Conservation (phyloP, 2,888 invertebrate genomes). For the Azorinus chamasolen region DNA sequence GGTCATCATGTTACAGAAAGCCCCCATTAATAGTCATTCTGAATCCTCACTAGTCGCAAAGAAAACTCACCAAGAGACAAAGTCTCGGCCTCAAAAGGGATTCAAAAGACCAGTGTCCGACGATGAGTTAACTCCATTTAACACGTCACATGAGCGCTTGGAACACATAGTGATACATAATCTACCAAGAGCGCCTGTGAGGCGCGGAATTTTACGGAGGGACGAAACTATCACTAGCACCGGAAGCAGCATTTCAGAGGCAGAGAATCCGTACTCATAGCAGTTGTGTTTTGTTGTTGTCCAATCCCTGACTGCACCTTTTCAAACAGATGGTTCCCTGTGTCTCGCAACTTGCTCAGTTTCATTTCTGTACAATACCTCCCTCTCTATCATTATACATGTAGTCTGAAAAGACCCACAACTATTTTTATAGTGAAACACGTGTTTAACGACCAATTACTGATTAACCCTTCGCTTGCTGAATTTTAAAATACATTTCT, state of each 20-base stretch:
- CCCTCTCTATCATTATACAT: too few relatives aligned
- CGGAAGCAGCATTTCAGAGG: conserved; percentile 49
- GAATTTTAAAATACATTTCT: too few relatives aligned
- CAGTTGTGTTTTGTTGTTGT: too few relatives aligned
- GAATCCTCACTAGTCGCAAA: conserved; percentile 65
- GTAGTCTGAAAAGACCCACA: too few relatives aligned
- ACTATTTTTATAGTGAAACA: too few relatives aligned
- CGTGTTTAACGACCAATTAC: too few relatives aligned
- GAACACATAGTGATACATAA: conserved; percentile 79
- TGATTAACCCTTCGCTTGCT: too few relatives aligned
- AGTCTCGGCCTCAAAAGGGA: conserved; percentile 71
- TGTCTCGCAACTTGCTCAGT: too few relatives aligned
- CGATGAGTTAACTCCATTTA: conserved; percentile 74
- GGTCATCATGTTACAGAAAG: conserved; percentile 75
- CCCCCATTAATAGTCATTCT: conserved; percentile 66
- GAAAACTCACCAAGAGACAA: conserved; percentile 65
- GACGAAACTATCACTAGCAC: conserved; percentile 60
- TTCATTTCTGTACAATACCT: too few relatives aligned
- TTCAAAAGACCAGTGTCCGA: conserved; percentile 74
- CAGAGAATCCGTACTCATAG: background rate
- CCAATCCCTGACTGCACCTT: too few relatives aligned
- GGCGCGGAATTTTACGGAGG: conserved; percentile 45
- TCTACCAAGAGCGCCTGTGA: conserved; percentile 66
- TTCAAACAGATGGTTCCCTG: too few relatives aligned
- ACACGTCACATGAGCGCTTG: conserved; percentile 69